A percentile compares a stretch with the other conserved stretches of the same genome.
Evolutionary conservation across 2,113 vertebrate genomes (phyloP).

Genomic region (Centropus bengalensis): DNA sequence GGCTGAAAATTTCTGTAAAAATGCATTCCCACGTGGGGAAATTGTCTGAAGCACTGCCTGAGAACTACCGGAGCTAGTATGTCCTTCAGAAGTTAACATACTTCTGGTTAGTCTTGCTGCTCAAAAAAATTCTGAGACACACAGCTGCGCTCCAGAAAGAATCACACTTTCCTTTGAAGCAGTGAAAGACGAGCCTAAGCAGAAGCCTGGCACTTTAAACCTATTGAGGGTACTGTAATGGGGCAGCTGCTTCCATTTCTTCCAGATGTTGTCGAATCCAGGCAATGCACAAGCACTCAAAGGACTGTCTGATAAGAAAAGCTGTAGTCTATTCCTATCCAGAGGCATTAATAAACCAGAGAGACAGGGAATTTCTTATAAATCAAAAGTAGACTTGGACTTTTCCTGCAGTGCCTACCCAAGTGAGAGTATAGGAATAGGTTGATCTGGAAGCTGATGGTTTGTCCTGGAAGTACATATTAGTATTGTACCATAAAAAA

Average conservation of each 20-base stretch:
- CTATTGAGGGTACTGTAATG: background rate
- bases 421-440: background rate
- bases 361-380: background rate
- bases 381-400: background rate
- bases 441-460: background rate
- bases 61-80: background rate
- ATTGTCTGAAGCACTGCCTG: background rate
- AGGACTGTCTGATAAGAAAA: background rate
- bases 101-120: background rate
- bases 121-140: background rate
- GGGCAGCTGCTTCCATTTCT: background rate
- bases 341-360: background rate
- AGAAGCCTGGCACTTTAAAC: background rate
- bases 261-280: background rate
- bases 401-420: background rate
- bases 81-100: background rate
- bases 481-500: background rate
- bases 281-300: background rate
- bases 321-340: background rate
- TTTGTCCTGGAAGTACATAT: background rate
- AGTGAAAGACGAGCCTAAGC: background rate
- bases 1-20: background rate
- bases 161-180: constrained; percentile 2
- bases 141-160: constrained; percentile 13
- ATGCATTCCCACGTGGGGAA: background rate